Base-by-base conservation (phyloP, 2,797 vertebrate species). In the Ibycter americanus region DNA sequence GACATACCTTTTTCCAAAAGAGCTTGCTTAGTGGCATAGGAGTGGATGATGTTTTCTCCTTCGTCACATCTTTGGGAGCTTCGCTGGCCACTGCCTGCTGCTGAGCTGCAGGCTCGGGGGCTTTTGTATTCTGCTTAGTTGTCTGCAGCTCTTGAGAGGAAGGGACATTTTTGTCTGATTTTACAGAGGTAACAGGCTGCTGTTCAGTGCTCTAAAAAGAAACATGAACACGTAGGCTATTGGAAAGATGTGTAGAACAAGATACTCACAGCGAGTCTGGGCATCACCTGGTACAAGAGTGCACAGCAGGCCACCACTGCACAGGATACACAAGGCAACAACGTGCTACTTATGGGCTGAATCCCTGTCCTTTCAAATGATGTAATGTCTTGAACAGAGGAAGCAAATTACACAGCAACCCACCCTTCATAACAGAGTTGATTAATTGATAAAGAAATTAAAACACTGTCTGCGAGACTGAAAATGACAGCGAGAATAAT, bases 1-100 rank as follows among this genome's bases (percentile, higher is more conserved):
- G 44, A 72, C 94, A 11, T 90, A 98, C 98, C 98, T 98, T 98
- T 95, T 98, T 98, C 98, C 98, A 98, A 44, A 98, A 98, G 63
- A 98, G 97, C 68, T 98, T 98, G 87, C 98, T 96, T 44, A 98
- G 95, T 2, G 98, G 97, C 63, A 89, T 85, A 3, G 98, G 94
- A 9, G 97, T 49, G 27, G 98, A 95, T 8, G 96, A 93, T 5
- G 94, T 59, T 80, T 96, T 98, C 61, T 98, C 97, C 95, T 96
- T 98, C 3, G 22, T 22, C 2, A 46, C 70, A 23, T 98, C 98
- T 46, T 95, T 97, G 10, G 93, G 59, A 2, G 46, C 15, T 15
- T 98, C 97, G 0, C 66, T 3, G 40, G 46, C 15, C 8, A 8
- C 31, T 18, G 49, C 68, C 16, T 94, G 97, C 47, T 92, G 84